A percentile compares a stretch with the other conserved stretches of the same genome.
Evolutionary conservation across 2,797 vertebrate species (phyloP).

Genomic region (Muscicapa comitata): DNA sequence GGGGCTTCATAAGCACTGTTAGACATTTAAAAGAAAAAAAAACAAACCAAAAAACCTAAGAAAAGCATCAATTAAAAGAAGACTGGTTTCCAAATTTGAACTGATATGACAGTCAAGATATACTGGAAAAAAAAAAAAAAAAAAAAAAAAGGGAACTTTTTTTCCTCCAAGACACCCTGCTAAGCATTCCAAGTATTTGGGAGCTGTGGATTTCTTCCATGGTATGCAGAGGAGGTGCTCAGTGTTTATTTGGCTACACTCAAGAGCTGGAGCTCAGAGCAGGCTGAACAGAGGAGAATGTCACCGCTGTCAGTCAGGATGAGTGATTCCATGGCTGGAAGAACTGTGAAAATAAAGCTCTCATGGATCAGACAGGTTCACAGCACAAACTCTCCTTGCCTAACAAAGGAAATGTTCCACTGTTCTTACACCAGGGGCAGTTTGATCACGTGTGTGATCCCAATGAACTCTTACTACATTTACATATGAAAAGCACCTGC

Average conservation of each 20-base stretch:
- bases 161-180: fast-evolving
- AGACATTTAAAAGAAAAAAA: neutral
- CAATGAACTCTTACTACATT: neutral
- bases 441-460: neutral
- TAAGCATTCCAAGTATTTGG: neutral
- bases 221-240: neutral
- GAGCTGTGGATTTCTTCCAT: neutral
- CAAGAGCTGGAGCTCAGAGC: neutral
- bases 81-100: neutral
- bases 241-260: neutral
- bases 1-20: fast-evolving
- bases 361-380: neutral
- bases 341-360: neutral
- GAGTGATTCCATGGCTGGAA: neutral
- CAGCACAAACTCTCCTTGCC: neutral
- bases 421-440: neutral
- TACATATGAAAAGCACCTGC: neutral
- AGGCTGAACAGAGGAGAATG: neutral
- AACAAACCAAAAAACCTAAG: neutral
- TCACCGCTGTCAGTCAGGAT: neutral
- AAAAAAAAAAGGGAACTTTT: no score
- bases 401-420: neutral
- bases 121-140: neutral
- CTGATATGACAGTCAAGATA: neutral
- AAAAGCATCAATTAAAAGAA: neutral